Conservation (phyloP, 1,140 invertebrate genomes). For the Achroia grisella region DNA sequence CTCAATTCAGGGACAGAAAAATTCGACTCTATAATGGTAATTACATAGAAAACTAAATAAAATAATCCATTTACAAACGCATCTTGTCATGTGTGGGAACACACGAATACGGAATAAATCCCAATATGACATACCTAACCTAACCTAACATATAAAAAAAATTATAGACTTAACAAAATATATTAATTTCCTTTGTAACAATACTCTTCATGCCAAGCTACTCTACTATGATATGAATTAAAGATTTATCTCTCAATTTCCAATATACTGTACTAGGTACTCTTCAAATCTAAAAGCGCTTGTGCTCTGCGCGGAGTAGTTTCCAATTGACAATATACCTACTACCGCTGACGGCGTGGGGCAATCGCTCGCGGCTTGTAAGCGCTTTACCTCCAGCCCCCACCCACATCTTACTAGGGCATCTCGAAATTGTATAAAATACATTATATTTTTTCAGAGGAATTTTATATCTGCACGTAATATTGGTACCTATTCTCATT, state of each 20-base stretch:
- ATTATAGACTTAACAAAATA: too few species aligned
- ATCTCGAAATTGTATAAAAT: constrained; percentile 12
- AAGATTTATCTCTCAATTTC: constrained; percentile 16
- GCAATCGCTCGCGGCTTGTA: constrained; percentile 41
- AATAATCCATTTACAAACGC: too few species aligned
- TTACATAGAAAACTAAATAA: too few species aligned
- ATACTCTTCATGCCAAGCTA: background rate
- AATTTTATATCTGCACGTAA: too few species aligned
- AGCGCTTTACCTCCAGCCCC: constrained; percentile 20
- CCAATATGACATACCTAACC: too few species aligned
- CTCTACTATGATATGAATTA: background rate
- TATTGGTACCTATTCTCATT: too few species aligned
- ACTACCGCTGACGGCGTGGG: constrained; percentile 14
- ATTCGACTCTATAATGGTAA: too few species aligned
- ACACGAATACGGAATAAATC: too few species aligned
- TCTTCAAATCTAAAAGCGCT: constrained; percentile 50
- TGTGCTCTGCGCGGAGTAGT: constrained; percentile 37
- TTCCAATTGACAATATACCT: constrained; percentile 55
- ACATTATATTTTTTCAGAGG: constrained; percentile 1
- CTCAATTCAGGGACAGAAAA: too few species aligned
- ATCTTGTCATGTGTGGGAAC: too few species aligned
- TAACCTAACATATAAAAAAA: too few species aligned
- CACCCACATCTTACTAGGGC: background rate
- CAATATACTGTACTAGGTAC: constrained; percentile 27
- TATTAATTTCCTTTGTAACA: constrained; percentile 13